Evolutionary conservation across 2,797 vertebrate genomes (phyloP), one percentile per base, ranked within the genome.

Genomic region (Adrianichthys oophorus): DNA sequence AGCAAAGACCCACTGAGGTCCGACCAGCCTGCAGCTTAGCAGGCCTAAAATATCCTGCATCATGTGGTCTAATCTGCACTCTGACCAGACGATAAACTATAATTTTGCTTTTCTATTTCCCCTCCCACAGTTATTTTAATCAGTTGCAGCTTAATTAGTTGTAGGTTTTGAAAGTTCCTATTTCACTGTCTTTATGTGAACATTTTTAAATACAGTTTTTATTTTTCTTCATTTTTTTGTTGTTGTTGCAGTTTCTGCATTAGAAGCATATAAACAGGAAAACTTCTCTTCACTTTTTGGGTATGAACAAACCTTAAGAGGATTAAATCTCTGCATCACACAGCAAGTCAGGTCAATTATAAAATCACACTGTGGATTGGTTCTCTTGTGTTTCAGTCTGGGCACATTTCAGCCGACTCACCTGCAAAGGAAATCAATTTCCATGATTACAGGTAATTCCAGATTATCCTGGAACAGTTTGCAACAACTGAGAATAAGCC

Each of bases 341-440:
- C 72, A 85, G 69, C 74, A 84, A 82, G 67, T 59, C 79, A 68
- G 86, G 84, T 85, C 86, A 79, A 89, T 89, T 83, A 86, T 78
- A 87, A 85, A 87, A 85, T 85, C 76, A 75, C 87, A 86, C 82
- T 53, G 52, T 66, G 46, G 45, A 48, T 57, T 53, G 65, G 59
- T 48, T 49, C 12, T 15, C 17, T 12, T 29, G 21, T 53, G 29
- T 48, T 29, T 67, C 48, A 19, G 23, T 61, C 45, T 48, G 43
- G n/a, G 16, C 47, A 23, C 59, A 49, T 44, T 56, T 68, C 56
- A 46, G 70, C 53, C 48, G 29, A 76, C 68, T 60, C 60, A 72
- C 70, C 42, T 41, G 24, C n/a, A 58, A 62, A 76, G 68, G 52
- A 79, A 76, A 76, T 76, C 78, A 68, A 82, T 86, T 84, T 80